Evolutionary conservation across 2,797 vertebrate species (phyloP), one percentile per base, ranked within the genome.

Genomic region (Myotis pilosus): DNA sequence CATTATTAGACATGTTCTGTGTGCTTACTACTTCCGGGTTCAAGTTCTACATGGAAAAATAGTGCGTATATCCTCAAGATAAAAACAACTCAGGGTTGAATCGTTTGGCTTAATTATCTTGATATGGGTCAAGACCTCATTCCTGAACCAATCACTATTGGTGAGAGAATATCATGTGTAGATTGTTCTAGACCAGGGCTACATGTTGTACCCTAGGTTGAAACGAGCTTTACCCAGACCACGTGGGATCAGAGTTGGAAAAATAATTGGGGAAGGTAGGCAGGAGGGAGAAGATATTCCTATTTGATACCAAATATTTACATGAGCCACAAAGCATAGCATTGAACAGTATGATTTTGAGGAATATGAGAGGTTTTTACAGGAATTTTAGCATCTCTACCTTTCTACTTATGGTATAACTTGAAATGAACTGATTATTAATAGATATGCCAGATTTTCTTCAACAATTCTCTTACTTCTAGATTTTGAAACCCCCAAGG

Each of bases 401-500:
- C 28, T 94, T 76, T 95, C 44, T 91, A 51, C 2, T 86, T 19
- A 38, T 91, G 41, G 9, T 87, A 55, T 92, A 95, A 87, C 38
- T 87, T 95, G 66, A 95, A 95, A 96, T 89, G 53, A 92, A 68
- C 19, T 89, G 57, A 83, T 80, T 81, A 62, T 79, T 92, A 96
- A 86, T 68, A 84, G 9, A n/a, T 8, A 66, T 83, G 13, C 36
- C 28, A 68, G 38, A 75, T 87, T 78, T 89, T 92, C 79, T 90
- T 97, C n/a, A 97, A 47, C 69, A 93, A 0, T 88, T 95, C 10
- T 94, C 55, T 47, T 44, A 72, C 23, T 76, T 96, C 41, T 92
- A 98, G 98, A 98, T 98, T 97, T 97, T 98, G 97, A 98, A 98
- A 97, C 97, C 96, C 49, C 98, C 98, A 0, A 97, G 98, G 91